phyloP scores from a whole-genome alignment of 1,140 invertebrate genomes.

The Danaus melanippus region DNA sequence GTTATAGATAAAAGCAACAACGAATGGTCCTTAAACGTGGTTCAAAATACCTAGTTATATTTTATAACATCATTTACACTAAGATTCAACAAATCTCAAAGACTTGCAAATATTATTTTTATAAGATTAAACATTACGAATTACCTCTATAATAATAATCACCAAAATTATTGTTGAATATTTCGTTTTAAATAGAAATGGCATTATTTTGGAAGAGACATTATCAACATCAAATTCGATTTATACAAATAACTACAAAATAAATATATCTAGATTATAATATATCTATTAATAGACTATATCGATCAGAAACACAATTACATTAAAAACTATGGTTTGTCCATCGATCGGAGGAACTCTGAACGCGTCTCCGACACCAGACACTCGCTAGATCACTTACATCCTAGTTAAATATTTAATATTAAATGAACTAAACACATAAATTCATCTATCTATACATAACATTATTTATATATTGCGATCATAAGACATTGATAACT shows the following conservation, averaged over 20 bases:
- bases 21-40: too few species aligned
- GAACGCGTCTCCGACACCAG: constrained; percentile 48
- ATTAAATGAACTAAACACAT: constrained; percentile 53
- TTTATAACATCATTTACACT: too few species aligned
- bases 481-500: constrained; percentile 54
- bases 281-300: constrained; percentile 11
- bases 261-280: constrained; percentile 21
- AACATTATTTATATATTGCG: constrained; percentile 43
- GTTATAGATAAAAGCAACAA: too few species aligned
- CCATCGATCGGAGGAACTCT: constrained; percentile 9
- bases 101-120: too few species aligned
- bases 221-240: constrained; percentile 58
- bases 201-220: constrained; percentile 57
- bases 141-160: constrained; percentile 19
- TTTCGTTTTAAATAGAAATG: constrained; percentile 41
- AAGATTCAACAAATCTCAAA: too few species aligned
- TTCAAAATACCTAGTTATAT: too few species aligned
- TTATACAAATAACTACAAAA: constrained; percentile 49
- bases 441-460: constrained; percentile 60
- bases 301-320: neutral
- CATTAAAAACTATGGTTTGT: constrained; percentile 3
- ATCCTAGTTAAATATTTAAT: constrained; percentile 44
- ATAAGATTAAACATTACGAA: constrained; percentile 2
- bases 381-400: constrained; percentile 34
- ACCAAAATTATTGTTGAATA: constrained; percentile 38